Percentiles rank a stretch among this genome's conserved stretches.
Conservation (phyloP, 1,140 invertebrate genomes). For the Apis laboriosa region DNA sequence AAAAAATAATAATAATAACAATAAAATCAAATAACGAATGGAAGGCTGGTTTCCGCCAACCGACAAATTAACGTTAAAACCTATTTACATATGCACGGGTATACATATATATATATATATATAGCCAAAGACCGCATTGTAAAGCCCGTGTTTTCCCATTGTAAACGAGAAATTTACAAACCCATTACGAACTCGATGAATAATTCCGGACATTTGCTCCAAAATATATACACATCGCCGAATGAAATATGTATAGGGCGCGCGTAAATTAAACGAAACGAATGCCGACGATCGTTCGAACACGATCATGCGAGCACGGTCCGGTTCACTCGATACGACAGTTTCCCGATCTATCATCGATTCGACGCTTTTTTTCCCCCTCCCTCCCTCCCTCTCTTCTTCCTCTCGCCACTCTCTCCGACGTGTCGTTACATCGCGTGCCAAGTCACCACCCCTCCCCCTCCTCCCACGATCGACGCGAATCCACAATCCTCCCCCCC, state of each 20-base stretch:
- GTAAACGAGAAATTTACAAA: slow-evolving; percentile 28
- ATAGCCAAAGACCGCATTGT: neutral
- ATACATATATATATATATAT: no score
- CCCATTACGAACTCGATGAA: slow-evolving; percentile 8
- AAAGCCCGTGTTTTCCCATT: neutral
- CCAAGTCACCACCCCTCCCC: neutral
- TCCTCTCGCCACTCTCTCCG: neutral
- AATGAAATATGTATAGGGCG: slow-evolving; percentile 9
- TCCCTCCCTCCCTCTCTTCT: no score
- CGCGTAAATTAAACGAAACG: slow-evolving; percentile 10
- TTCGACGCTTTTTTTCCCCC: neutral
- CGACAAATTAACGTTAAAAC: neutral
- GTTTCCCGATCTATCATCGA: neutral
- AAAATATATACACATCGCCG: slow-evolving; percentile 1
- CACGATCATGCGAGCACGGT: neutral
- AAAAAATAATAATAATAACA: no score
- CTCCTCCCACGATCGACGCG: neutral
- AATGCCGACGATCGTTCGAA: neutral
- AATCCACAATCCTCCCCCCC: no score
- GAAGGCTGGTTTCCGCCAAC: no score
- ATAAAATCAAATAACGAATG: no score
- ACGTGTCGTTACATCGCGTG: no score
- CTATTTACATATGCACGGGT: neutral
- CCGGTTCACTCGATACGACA: neutral
- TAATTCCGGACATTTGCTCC: neutral